phyloP scores from a whole-genome alignment of 2,797 vertebrate species.

The Anguilla megastoma region DNA sequence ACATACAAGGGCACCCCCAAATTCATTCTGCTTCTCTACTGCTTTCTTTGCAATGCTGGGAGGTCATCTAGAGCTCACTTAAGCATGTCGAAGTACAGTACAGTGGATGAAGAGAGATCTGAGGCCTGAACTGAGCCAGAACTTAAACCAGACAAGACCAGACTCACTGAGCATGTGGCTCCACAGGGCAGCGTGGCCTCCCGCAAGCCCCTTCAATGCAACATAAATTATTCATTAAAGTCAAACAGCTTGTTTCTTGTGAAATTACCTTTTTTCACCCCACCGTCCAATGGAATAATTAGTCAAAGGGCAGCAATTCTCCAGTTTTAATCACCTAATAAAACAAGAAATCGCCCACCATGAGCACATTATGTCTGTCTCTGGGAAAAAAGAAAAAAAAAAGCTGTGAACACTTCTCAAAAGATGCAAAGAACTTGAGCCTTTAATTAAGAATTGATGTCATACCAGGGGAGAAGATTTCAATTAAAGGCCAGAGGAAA shows the following conservation, averaged over 20 bases:
- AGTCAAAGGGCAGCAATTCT: constrained; percentile 69
- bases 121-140: neutral
- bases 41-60: neutral
- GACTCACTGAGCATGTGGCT: neutral
- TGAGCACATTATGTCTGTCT: constrained; percentile 68
- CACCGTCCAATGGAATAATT: constrained; percentile 70
- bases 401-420: constrained; percentile 59
- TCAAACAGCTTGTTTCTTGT: constrained; percentile 74
- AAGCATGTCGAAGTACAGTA: neutral
- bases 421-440: constrained; percentile 58
- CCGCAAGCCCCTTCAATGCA: constrained; percentile 60
- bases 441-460: constrained; percentile 78
- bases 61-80: neutral
- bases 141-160: neutral
- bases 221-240: constrained; percentile 75
- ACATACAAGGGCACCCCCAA: neutral
- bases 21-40: neutral
- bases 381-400: constrained; percentile 7
- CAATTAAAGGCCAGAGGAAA: constrained; percentile 61
- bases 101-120: neutral
- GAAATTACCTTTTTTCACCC: constrained; percentile 68
- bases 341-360: constrained; percentile 63
- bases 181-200: constrained; percentile 41
- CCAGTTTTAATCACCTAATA: constrained; percentile 74
- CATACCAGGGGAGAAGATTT: constrained; percentile 73